Base-by-base conservation (phyloP, 2,888 invertebrate species). In the Lasioglossum calceatum region DNA sequence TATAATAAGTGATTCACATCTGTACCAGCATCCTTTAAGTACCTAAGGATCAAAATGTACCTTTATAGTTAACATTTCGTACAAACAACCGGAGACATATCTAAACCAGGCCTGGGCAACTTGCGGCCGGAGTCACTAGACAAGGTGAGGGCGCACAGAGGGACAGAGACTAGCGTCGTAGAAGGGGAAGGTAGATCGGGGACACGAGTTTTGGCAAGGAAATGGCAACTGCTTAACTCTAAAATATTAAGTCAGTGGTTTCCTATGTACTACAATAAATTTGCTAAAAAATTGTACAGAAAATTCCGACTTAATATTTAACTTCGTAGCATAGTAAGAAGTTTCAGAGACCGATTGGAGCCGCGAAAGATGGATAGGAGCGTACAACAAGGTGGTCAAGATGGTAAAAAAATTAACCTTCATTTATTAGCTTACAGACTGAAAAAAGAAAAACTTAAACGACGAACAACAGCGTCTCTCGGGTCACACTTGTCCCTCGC, bases 371-470 rank as follows among this genome's bases (percentile, higher is more conserved):
- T 42, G 23, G 42, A 14, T 4, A 42, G 16, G 32, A 19, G 0
- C 19, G 1, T 19, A n/a, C 0, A 82, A 85, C 64, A 76, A 87
- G 27, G 39, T 71, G 72, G 67, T 44, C 79, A 2, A 2, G 47
- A 19, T 87, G 67, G 82, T 92, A 91, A 93, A 92, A 94, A 94
- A 94, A 94, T 94, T 93, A 94, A 94, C 89, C 88, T 92, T 93
- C 90, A 92, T 94, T 94, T 92, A 93, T 93, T 93, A 89, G 89
- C 92, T 92, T 93, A 94, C 92, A 94, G 91, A 92, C 92, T 94
- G 92, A 93, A 91, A 90, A 90, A 87, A 70, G 67, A 84, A 88
- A 93, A 93, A 93, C 92, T 92, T 92, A 91, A 92, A 93, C 90
- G 89, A 88, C 90, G 88, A 87, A 88, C 88, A 88, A 84, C 78